These are phyloP conservation scores for Epinotia ramella DNA, from an alignment of 2,888 invertebrate species.

Conservation along the genomic window DNA sequence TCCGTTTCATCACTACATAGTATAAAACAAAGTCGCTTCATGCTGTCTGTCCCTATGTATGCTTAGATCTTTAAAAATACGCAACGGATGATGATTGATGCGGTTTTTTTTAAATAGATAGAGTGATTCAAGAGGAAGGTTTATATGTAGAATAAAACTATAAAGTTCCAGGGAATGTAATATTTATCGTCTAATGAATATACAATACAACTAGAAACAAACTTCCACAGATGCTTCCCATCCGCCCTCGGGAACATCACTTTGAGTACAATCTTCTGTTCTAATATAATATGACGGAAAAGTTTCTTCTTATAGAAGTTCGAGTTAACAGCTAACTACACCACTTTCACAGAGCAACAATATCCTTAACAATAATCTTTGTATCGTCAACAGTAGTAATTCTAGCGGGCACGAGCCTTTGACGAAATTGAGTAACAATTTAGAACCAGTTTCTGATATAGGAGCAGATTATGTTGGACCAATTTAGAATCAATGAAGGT, in stretches of 20 bases:
- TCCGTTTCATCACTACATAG: too few species aligned
- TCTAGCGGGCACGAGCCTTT: neutral
- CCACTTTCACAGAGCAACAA: conserved; percentile 12
- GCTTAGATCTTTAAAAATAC: too few species aligned
- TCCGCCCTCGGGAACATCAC: conserved; percentile 11
- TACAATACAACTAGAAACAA: conserved; percentile 6
- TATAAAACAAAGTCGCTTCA: too few species aligned
- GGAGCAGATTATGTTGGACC: neutral
- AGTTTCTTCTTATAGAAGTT: conserved; percentile 4
- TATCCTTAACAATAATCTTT: neutral
- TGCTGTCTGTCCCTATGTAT: too few species aligned
- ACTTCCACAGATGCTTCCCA: conserved; percentile 12
- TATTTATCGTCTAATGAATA: conserved; percentile 14
- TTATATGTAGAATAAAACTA: too few species aligned
- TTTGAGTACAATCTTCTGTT: conserved; percentile 14
- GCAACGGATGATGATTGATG: too few species aligned
- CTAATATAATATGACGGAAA: conserved; percentile 29
- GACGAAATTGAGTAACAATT: neutral
- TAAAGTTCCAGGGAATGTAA: neutral
- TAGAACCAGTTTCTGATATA: neutral
- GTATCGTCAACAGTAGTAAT: neutral
- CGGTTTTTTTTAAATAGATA: too few species aligned
- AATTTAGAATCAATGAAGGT: neutral
- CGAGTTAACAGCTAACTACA: conserved; percentile 1
- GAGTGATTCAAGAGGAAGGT: too few species aligned